phyloP scores from a whole-genome alignment of 1,140 invertebrate species.

The Rhagoletis zephyria region DNA sequence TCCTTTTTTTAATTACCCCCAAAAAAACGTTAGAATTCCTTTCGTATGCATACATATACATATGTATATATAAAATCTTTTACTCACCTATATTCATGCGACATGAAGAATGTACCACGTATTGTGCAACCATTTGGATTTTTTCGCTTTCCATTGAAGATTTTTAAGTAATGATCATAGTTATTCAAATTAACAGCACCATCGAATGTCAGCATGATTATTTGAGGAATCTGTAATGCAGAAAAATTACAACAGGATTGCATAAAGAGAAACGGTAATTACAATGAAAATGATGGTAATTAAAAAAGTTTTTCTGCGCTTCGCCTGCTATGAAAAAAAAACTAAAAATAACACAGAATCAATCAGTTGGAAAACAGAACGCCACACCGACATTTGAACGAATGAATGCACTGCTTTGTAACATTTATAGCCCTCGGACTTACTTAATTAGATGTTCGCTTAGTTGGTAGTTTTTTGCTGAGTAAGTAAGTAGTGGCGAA shows the following conservation, averaged over 20 bases:
- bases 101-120: slow-evolving; percentile 93
- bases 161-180: slow-evolving; percentile 88
- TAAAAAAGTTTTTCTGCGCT: slow-evolving; percentile 1
- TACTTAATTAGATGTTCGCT: slow-evolving; percentile 20
- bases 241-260: background rate
- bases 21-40: no score
- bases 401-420: background rate
- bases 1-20: no score
- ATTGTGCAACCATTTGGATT: slow-evolving; percentile 94
- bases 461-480: slow-evolving; percentile 10
- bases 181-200: slow-evolving; percentile 94
- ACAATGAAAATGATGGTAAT: slow-evolving; percentile 44
- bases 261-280: slow-evolving; percentile 5
- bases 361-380: slow-evolving; percentile 16
- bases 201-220: slow-evolving; percentile 93
- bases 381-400: background rate
- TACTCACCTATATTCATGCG: slow-evolving; percentile 87
- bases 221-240: slow-evolving; percentile 87
- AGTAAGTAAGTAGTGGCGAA: background rate
- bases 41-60: no score
- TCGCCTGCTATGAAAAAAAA: background rate
- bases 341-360: background rate
- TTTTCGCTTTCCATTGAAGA: slow-evolving; percentile 84
- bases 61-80: background rate
- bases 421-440: background rate